These are phyloP conservation scores for Triplophysa siluroides DNA, from an alignment of 2,113 vertebrate species.

Conservation along the genomic window DNA sequence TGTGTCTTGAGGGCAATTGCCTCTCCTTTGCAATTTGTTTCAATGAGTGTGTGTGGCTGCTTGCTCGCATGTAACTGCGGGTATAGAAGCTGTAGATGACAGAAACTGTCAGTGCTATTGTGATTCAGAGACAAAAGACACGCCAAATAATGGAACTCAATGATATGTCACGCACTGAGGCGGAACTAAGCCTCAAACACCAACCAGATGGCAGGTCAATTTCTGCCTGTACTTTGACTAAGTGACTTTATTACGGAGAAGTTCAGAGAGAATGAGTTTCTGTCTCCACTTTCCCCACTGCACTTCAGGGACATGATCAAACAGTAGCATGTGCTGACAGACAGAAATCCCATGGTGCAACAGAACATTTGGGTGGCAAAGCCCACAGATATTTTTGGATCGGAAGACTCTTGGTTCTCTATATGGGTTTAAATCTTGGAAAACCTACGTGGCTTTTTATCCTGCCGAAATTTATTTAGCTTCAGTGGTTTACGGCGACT, in stretches of 20 bases:
- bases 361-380: conserved; percentile 18
- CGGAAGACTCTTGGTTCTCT: neutral
- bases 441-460: neutral
- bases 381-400: conserved; percentile 1
- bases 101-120: conserved; percentile 67
- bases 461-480: neutral
- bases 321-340: conserved; percentile 70
- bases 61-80: conserved; percentile 40
- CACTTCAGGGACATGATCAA: conserved; percentile 64
- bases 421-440: neutral
- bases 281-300: conserved; percentile 13
- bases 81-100: conserved; percentile 53
- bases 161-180: conserved; percentile 61
- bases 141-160: conserved; percentile 58
- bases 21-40: conserved; percentile 37
- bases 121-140: conserved; percentile 62
- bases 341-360: conserved; percentile 57
- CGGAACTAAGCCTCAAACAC: conserved; percentile 59
- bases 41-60: conserved; percentile 2
- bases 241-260: conserved; percentile 10
- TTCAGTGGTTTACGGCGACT: neutral
- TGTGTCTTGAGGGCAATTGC: conserved; percentile 39
- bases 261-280: conserved; percentile 20
- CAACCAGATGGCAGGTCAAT: conserved; percentile 62
- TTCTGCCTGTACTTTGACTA: conserved; percentile 19